Base-by-base conservation (phyloP, 2,888 invertebrate species). In the Saturnia pavonia region DNA sequence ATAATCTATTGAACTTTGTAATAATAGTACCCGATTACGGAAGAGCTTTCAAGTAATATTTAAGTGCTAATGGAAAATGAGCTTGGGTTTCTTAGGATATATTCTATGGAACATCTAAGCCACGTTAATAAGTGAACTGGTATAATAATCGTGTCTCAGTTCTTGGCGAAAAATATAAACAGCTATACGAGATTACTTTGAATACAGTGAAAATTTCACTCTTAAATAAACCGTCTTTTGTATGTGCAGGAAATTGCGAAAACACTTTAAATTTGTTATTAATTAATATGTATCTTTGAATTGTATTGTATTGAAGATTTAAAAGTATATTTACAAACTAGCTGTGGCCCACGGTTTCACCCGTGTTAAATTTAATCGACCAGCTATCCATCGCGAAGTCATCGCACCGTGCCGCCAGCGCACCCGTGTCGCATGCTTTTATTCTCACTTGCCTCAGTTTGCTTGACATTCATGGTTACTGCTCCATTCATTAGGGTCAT, bases 171-270 rank as follows among this genome's bases (percentile, higher is more conserved):
- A 76, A 75, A 71, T 71, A 76, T 78, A 82, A 82, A 83, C 80
- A 78, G 74, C 76, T 76, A 73, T 76, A 79, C 70, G 78, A 82
- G 81, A 83, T 84, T 81, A 82, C 79, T 76, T 75, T 74, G 77
- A 75, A 70, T 72, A 73, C 80, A 78, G 83, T 84, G 84, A 85
- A 82, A 83, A 83, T 81, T 82, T 77, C 78, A 78, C 78, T 76
- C 74, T 72, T 71, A 70, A 70, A 72, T 43, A 69, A 63, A 65
- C 70, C 40, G 70, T 69, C 60, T 68, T 16, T 19, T 63, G 74
- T 74, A 69, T 76, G 72, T 70, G 71, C 22, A 54, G 22, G 54
- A 54, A 22, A 72, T 85, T 85, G 81, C 82, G 82, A 85, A 83
- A 87, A 85, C 84, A 82, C 77, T 71, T 80, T 77, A 75, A 76